Conservation (phyloP, 1,140 invertebrate genomes). For the Zeugodacus cucurbitae region DNA sequence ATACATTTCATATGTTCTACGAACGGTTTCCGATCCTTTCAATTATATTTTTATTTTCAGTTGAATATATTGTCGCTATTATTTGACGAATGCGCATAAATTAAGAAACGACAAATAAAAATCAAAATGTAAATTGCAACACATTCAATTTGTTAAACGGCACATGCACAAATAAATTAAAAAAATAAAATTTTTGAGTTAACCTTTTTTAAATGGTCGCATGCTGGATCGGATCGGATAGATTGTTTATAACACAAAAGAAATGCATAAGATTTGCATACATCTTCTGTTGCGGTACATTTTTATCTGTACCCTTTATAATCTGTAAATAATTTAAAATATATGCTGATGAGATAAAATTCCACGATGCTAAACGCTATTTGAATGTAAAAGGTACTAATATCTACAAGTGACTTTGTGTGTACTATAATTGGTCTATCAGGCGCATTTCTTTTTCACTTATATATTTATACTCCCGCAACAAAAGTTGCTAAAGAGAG, state of each 20-base stretch:
- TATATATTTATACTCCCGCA: too few relatives aligned
- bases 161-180: too few relatives aligned
- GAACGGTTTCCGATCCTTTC: neutral
- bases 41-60: neutral
- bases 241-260: neutral
- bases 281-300: neutral
- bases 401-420: too few relatives aligned
- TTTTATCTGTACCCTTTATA: neutral
- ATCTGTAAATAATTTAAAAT: too few relatives aligned
- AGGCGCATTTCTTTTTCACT: too few relatives aligned
- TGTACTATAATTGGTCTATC: too few relatives aligned
- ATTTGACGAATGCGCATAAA: slow-evolving; percentile 10
- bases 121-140: slow-evolving; percentile 6
- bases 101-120: neutral
- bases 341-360: too few relatives aligned
- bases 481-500: too few relatives aligned
- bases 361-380: too few relatives aligned
- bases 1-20: neutral
- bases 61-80: neutral
- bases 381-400: too few relatives aligned
- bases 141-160: neutral
- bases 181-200: too few relatives aligned
- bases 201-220: neutral
- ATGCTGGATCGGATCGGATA: neutral
- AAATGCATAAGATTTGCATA: neutral